Conservation (phyloP, 1,140 invertebrate species). For the Brachionus rubens region DNA sequence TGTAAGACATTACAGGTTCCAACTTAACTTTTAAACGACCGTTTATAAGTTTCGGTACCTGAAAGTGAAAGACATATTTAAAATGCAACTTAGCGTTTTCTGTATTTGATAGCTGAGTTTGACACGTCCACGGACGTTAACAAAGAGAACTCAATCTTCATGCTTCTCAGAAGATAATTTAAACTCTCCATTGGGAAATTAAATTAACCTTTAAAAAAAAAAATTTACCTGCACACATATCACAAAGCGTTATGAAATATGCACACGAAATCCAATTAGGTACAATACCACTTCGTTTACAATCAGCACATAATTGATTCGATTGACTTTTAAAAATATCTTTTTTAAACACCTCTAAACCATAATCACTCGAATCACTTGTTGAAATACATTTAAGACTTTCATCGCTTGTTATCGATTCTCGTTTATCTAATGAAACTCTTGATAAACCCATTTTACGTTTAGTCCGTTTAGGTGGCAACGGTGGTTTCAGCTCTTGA, state of each 20-base stretch:
- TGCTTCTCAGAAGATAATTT: no score
- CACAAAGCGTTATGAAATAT: constrained; percentile 23
- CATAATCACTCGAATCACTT: not conserved
- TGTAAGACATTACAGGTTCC: no score
- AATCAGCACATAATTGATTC: constrained; percentile 15
- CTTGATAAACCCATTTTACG: not conserved
- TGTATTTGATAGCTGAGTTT: no score
- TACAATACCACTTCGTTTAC: not conserved
- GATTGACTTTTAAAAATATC: constrained; percentile 8
- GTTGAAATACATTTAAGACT: not conserved
- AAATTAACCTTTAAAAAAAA: no score
- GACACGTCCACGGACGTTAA: no score
- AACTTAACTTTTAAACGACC: no score
- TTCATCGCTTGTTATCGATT: not conserved
- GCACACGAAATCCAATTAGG: constrained; percentile 19
- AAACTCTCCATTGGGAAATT: no score
- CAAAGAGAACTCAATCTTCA: no score
- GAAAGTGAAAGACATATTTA: no score
- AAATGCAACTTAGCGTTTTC: no score
- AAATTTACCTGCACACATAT: constrained; percentile 3
- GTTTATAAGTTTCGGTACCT: no score
- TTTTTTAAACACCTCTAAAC: not conserved
- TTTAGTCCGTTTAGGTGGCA: constrained; percentile 25
- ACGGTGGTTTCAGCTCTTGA: not conserved
- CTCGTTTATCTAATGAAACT: not conserved